Evolutionary conservation across 2,888 invertebrate genomes (phyloP).

Genomic region (Holacanthella duospinosa): DNA sequence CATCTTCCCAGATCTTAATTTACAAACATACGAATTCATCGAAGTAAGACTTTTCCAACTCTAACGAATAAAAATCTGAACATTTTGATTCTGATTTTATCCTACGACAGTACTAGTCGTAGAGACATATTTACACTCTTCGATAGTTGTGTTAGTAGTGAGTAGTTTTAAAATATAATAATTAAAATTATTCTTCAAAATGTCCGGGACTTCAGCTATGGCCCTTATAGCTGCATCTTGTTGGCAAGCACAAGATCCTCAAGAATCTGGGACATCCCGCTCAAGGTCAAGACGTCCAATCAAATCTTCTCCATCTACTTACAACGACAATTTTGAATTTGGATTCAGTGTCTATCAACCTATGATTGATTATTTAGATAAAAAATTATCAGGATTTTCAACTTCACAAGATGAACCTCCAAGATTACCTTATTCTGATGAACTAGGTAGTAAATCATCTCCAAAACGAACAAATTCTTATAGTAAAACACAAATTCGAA

Average conservation of each 20-base stretch:
- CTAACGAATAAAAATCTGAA: too few species aligned
- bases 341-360: slow-evolving; percentile 77
- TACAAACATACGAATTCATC: too few species aligned
- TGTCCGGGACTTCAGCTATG: slow-evolving; percentile 22
- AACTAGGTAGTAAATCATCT: slow-evolving; percentile 2
- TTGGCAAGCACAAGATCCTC: slow-evolving; percentile 11
- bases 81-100: too few species aligned
- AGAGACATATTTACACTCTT: too few species aligned
- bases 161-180: too few species aligned
- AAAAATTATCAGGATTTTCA: slow-evolving; percentile 43
- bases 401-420: slow-evolving; percentile 19
- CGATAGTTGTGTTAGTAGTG: too few species aligned
- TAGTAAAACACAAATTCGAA: neutral
- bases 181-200: too few species aligned
- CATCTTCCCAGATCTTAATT: too few species aligned
- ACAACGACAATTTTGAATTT: slow-evolving; percentile 72
- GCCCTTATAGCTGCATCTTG: slow-evolving; percentile 29
- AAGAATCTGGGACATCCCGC: neutral
- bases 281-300: neutral
- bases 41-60: too few species aligned
- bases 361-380: slow-evolving; percentile 72
- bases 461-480: slow-evolving; percentile 3
- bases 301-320: slow-evolving; percentile 40
- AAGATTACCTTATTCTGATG: slow-evolving; percentile 19
- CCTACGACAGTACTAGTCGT: too few species aligned